Base-by-base conservation (phyloP, 35 echinoderm and acorn worm species). In the Amphiura filiformis region DNA sequence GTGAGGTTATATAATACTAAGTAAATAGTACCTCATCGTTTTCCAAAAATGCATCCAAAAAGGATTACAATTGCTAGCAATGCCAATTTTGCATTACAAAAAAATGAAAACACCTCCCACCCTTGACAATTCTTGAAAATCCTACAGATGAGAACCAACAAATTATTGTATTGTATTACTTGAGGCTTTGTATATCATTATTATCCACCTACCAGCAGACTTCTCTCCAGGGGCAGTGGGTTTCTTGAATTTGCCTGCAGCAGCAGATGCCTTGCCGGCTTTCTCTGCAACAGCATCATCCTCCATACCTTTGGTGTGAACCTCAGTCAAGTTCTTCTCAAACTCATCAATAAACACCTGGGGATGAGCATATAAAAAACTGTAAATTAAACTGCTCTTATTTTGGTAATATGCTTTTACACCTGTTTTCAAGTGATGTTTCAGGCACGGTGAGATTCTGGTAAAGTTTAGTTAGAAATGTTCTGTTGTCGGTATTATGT, bases 331-430 rank as follows among this genome's bases (percentile, higher is more conserved):
- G 40, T 92, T 99, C 61, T 88, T 85, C 78, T 99, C 93, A 88
- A 92, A 94, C 39, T 99, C 96, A 34, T 99, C 96, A 30, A 99
- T 61, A 20, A 94, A 37, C 0, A 91, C 93, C 96, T 99, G 39
- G 14, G 33, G n/a, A n/a, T 35, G 30, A 14, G 32, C 0, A 57
- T 37, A n/a, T n/a, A n/a, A n/a, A n/a, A n/a, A n/a, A n/a, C n/a
- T n/a, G n/a, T n/a, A n/a, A n/a, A n/a, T n/a, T n/a, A n/a, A n/a
- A n/a, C n/a, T n/a, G n/a, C n/a, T n/a, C n/a, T n/a, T n/a, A n/a
- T n/a, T n/a, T n/a, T n/a, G n/a, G n/a, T n/a, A n/a, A n/a, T n/a
- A n/a, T n/a, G n/a, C n/a, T n/a, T n/a, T n/a, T n/a, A n/a, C n/a
- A n/a, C n/a, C n/a, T n/a, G n/a, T n/a, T n/a, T n/a, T n/a, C n/a